These are phyloP conservation scores for Pelochelys cantorii DNA, from an alignment of 2,797 vertebrate genomes.

Conservation along the genomic window DNA sequence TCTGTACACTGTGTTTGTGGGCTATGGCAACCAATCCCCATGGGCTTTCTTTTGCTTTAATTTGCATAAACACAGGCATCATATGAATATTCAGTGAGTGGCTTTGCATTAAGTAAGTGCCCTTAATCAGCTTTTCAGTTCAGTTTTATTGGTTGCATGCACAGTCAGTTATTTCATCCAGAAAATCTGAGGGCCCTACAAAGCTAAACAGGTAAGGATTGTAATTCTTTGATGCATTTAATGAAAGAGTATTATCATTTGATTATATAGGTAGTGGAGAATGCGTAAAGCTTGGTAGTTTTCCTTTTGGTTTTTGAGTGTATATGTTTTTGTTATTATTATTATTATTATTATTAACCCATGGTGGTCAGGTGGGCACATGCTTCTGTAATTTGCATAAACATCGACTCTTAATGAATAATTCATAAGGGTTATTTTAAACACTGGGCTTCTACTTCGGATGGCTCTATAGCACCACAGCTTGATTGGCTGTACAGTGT, in stretches of 20 bases:
- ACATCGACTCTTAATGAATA: constrained; percentile 91
- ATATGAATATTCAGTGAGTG: constrained; percentile 97
- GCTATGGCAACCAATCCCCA: constrained; percentile 81
- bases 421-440: constrained; percentile 90
- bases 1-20: constrained; percentile 70
- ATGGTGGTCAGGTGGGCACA: constrained; percentile 78
- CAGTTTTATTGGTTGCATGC: constrained; percentile 89
- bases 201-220: constrained; percentile 81
- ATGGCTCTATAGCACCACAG: constrained; percentile 59
- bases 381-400: constrained; percentile 89
- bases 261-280: constrained; percentile 74
- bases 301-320: neutral
- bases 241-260: constrained; percentile 77
- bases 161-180: constrained; percentile 86
- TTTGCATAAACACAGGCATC: constrained; percentile 98
- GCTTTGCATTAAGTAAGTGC: constrained; percentile 90
- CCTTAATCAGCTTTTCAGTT: constrained; percentile 95
- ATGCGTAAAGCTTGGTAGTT: constrained; percentile 54
- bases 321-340: neutral
- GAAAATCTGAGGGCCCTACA: constrained; percentile 83
- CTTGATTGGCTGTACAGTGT: constrained; percentile 79
- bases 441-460: constrained; percentile 69
- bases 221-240: constrained; percentile 78
- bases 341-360: constrained; percentile 65
- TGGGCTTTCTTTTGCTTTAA: constrained; percentile 81